These are phyloP conservation scores for Hestina assimilis DNA, from an alignment of 1,140 invertebrate genomes.

Conservation along the genomic window DNA sequence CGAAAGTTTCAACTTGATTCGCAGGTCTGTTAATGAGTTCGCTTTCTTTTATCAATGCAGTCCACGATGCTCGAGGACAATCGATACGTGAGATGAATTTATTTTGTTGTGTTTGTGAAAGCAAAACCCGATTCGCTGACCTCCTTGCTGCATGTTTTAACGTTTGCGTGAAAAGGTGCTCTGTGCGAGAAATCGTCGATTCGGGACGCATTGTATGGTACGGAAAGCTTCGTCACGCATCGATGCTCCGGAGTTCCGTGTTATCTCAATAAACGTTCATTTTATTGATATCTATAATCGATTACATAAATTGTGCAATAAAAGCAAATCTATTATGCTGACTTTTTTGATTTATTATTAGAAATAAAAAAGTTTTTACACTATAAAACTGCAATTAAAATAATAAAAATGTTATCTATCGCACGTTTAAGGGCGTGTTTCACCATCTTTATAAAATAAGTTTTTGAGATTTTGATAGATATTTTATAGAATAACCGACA, in stretches of 20 bases:
- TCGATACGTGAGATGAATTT: slow-evolving; percentile 78
- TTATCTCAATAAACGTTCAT: slow-evolving; percentile 3
- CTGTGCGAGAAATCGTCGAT: slow-evolving; percentile 70
- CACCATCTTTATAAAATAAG: too few species aligned
- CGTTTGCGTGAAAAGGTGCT: slow-evolving; percentile 73
- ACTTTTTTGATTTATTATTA: too few species aligned
- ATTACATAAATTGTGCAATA: slow-evolving; percentile 6
- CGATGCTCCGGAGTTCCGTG: slow-evolving; percentile 5
- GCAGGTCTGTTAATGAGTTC: slow-evolving; percentile 53
- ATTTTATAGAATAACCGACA: too few species aligned
- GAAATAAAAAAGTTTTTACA: too few species aligned
- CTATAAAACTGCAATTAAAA: too few species aligned
- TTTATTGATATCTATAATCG: background rate
- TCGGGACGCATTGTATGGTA: slow-evolving; percentile 63
- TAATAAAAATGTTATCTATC: too few species aligned
- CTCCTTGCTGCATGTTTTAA: slow-evolving; percentile 67
- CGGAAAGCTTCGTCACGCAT: slow-evolving; percentile 42
- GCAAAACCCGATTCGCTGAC: slow-evolving; percentile 72
- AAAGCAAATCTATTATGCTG: too few species aligned
- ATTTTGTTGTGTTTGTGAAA: slow-evolving; percentile 78
- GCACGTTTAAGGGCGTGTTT: too few species aligned
- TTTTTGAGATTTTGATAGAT: too few species aligned
- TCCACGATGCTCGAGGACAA: slow-evolving; percentile 66
- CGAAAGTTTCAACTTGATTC: slow-evolving; percentile 23
- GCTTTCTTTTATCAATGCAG: slow-evolving; percentile 75